phyloP scores from a whole-genome alignment of 2,797 vertebrate species.

The Propithecus deckenii region DNA sequence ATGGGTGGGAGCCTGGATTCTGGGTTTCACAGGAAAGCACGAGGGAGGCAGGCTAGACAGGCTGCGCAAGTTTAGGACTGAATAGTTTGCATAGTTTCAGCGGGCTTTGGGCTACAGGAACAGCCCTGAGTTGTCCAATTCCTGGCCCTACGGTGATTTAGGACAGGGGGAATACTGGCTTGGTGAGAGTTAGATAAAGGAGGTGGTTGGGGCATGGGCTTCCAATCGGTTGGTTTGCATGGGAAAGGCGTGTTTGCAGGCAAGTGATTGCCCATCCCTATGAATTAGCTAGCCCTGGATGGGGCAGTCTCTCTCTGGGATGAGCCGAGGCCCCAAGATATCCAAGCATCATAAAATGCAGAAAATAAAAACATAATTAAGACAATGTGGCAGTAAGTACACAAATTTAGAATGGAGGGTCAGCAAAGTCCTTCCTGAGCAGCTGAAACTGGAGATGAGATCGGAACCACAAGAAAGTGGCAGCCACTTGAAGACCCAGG shows the following conservation, averaged over 20 bases:
- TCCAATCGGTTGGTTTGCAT: not conserved
- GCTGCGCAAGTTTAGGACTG: not conserved
- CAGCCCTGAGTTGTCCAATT: not conserved
- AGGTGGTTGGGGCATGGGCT: not conserved
- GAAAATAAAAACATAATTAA: not conserved
- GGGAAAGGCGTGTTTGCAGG: not conserved
- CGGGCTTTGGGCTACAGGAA: not conserved
- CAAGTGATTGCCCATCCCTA: no score
- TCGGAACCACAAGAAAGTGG: not conserved
- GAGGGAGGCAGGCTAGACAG: not conserved
- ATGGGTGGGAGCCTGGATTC: not conserved
- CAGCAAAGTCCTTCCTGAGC: not conserved
- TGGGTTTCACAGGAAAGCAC: not conserved
- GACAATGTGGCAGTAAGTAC: not conserved
- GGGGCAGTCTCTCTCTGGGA: not conserved
- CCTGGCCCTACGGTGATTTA: not conserved
- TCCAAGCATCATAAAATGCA: not conserved
- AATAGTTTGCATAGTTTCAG: not conserved
- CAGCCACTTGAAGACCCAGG: not conserved
- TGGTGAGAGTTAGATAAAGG: not conserved
- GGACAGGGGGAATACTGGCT: not conserved
- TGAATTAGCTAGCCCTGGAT: not conserved
- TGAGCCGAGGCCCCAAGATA: not conserved
- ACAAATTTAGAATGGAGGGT: not conserved
- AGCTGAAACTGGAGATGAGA: not conserved